These are phyloP conservation scores for Mungos mungo DNA, from an alignment of 2,113 vertebrate genomes.

Conservation along the genomic window DNA sequence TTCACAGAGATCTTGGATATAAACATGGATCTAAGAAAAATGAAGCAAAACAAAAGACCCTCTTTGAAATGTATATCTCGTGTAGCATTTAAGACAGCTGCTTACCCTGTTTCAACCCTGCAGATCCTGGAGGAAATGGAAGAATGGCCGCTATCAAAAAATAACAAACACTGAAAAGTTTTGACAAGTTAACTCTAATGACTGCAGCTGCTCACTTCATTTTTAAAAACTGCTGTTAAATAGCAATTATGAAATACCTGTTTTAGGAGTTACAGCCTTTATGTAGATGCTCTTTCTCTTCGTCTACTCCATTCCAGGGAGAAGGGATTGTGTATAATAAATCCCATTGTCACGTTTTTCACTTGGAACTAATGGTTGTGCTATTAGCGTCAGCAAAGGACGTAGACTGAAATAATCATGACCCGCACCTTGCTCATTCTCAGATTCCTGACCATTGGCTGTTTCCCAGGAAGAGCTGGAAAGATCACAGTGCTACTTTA, in stretches of 20 bases:
- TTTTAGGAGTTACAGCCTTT: neutral
- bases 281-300: neutral
- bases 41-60: slow-evolving; percentile 61
- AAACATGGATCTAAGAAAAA: slow-evolving; percentile 73
- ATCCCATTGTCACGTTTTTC: neutral
- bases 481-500: neutral
- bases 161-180: slow-evolving; percentile 62
- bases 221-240: slow-evolving; percentile 5
- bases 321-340: neutral
- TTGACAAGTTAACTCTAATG: slow-evolving; percentile 64
- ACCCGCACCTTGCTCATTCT: neutral
- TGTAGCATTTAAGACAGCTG: slow-evolving; percentile 57
- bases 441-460: neutral
- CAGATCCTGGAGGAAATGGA: slow-evolving; percentile 69
- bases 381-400: neutral
- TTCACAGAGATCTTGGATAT: slow-evolving; percentile 72
- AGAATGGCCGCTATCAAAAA: slow-evolving; percentile 66
- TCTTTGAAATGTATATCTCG: slow-evolving; percentile 75
- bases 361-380: neutral
- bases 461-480: neutral
- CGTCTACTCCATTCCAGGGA: neutral
- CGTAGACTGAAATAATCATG: neutral
- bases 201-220: slow-evolving; percentile 55
- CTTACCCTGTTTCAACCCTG: slow-evolving; percentile 72
- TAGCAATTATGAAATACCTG: slow-evolving; percentile 57